Evolutionary conservation across 1,140 invertebrate genomes (phyloP).

Genomic region (Eciton burchellii): DNA sequence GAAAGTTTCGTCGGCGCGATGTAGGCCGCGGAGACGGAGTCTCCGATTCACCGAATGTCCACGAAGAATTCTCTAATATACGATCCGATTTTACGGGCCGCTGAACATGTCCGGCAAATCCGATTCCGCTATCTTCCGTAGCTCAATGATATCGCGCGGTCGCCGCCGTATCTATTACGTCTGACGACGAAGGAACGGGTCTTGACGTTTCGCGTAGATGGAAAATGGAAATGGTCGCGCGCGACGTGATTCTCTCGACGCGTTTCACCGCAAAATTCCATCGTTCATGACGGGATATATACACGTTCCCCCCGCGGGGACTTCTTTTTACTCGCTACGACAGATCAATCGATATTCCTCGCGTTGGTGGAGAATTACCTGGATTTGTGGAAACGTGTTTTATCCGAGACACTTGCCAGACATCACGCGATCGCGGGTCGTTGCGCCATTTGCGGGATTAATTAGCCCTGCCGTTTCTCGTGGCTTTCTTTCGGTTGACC

Average conservation of each 20-base stretch:
- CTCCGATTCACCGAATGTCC: conserved; percentile 1
- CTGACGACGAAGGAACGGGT: conserved; percentile 45
- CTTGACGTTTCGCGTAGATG: conserved; percentile 46
- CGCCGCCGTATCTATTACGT: conserved; percentile 45
- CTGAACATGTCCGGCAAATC: conserved; percentile 65
- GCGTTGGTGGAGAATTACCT: background rate
- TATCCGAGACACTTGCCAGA: conserved; percentile 6
- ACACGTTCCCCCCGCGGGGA: background rate
- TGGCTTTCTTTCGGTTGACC: conserved; percentile 11
- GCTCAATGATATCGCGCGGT: conserved; percentile 66
- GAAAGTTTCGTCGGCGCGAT: background rate
- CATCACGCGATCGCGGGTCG: too few species aligned
- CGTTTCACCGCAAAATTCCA: conserved; percentile 15
- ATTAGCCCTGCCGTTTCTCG: conserved; percentile 42
- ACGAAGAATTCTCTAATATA: conserved; percentile 69
- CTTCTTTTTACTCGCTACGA: background rate
- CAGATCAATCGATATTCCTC: background rate
- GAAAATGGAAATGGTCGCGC: conserved; percentile 54
- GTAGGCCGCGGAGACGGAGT: background rate
- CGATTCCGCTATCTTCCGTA: conserved; percentile 64
- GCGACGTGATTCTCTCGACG: conserved; percentile 41
- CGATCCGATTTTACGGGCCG: conserved; percentile 69
- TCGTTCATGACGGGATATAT: conserved; percentile 22
- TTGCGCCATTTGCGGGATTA: conserved; percentile 17
- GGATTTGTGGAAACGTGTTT: conserved; percentile 21